phyloP scores from a whole-genome alignment of 2,113 vertebrate species.

The Cebidichthys violaceus region DNA sequence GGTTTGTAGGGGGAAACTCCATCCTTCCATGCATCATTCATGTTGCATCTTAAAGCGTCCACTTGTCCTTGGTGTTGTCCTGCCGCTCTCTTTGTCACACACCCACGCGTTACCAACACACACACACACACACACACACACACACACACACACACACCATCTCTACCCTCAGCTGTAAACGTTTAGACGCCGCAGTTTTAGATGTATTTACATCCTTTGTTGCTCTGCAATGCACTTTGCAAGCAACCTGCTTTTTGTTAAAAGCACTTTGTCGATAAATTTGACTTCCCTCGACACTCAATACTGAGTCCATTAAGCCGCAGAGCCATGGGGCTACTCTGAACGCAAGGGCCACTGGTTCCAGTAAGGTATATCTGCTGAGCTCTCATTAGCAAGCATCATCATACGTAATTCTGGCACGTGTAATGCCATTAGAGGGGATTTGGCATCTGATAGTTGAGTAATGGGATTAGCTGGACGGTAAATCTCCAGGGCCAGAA shows the following conservation, averaged over 20 bases:
- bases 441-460: conserved; percentile 89
- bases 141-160: not conserved
- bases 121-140: conserved; percentile 15
- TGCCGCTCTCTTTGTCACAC: conserved; percentile 18
- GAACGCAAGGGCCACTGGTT: conserved; percentile 66
- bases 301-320: conserved; percentile 79
- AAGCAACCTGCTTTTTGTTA: conserved; percentile 78
- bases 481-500: conserved; percentile 73
- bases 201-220: conserved; percentile 69
- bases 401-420: conserved; percentile 84
- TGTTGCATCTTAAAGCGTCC: conserved; percentile 36
- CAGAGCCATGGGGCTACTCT: conserved; percentile 67
- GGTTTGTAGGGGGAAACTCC: conserved; percentile 35
- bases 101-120: not conserved
- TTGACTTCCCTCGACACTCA: conserved; percentile 79
- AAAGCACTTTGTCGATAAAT: conserved; percentile 80
- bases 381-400: conserved; percentile 79
- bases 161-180: conserved; percentile 5
- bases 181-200: conserved; percentile 26
- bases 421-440: conserved; percentile 86
- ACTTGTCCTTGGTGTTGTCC: conserved; percentile 24
- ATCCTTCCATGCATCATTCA: conserved; percentile 63
- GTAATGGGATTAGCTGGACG: conserved; percentile 85
- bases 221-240: conserved; percentile 64
- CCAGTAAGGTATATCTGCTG: conserved; percentile 79